Percentiles rank a stretch among this genome's conserved stretches.
phyloP scores from a whole-genome alignment of 2,113 vertebrate species.

The Ctenomys sociabilis region DNA sequence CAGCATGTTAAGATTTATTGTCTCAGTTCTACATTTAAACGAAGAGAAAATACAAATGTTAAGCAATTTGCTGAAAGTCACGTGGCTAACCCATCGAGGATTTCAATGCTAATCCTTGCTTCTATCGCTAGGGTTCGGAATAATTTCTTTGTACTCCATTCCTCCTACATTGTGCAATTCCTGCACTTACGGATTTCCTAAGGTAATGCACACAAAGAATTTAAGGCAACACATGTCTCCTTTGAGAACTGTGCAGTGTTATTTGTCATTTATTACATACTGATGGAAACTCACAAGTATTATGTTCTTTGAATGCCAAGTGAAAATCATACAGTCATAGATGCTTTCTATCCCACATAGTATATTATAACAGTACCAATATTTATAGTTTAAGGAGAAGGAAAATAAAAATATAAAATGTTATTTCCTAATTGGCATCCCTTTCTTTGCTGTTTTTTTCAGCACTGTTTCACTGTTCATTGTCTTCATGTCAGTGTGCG shows the following conservation, averaged over 20 bases:
- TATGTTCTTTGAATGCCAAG: neutral
- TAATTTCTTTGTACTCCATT: neutral
- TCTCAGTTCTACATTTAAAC: neutral
- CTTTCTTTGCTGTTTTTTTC: neutral
- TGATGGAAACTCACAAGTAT: neutral
- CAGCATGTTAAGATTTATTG: neutral
- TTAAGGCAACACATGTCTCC: neutral
- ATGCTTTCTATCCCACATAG: neutral
- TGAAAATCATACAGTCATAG: neutral
- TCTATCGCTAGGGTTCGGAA: neutral
- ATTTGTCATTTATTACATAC: neutral
- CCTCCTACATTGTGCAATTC: neutral
- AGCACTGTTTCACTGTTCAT: neutral
- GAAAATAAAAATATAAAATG: neutral
- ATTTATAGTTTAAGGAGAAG: neutral
- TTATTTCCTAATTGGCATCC: neutral
- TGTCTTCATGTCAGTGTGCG: neutral
- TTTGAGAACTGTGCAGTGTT: neutral
- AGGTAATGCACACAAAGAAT: neutral
- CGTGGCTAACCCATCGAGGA: neutral
- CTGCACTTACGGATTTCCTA: neutral
- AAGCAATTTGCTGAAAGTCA: neutral
- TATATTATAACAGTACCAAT: neutral
- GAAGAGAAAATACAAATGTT: neutral
- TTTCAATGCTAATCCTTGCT: neutral